Base-by-base conservation (phyloP, 2,113 vertebrate species). In the Melanerpes formicivorus region DNA sequence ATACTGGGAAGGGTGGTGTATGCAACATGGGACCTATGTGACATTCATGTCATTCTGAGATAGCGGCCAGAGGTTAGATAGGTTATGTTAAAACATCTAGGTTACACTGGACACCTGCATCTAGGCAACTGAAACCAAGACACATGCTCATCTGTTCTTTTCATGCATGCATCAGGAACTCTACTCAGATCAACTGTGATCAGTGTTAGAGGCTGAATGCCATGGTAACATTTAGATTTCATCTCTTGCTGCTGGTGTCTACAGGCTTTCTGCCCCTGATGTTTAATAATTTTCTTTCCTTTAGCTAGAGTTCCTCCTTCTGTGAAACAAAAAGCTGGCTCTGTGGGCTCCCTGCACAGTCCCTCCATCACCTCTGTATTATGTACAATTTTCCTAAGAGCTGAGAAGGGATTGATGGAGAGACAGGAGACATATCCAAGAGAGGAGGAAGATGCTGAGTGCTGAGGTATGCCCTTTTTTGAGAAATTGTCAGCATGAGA, bases 401-500 rank as follows among this genome's bases (percentile, higher is more conserved):
- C 78, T 34, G 32, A 60, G 25, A 21, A 87, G 27, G 27, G 64
- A 91, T 21, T 27, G 59, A 58, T 90, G 87, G 75, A 84, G 67
- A 87, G 32, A 80, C 30, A 42, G 81, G 56, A 92, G 64, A 82
- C 54, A 21, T 18, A 87, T 60, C 42, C 44, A 81, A 18, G 52
- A 77, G 64, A 13, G 34, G 72, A 91, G 52, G 44, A 92, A 82
- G 78, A 17, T 52, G 52, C n/a, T 66, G 78, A 87, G 32, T 87
- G 79, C 95, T 92, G 81, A 95, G 48, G 50, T 18, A 40, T 80
- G 84, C 25, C 50, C 23, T 87, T 87, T 85, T 94, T 74, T 80
- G 84, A 80, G 76, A 89, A 87, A 87, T 30, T 70, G 60, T 80
- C 56, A 40, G 75, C n/a, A 50, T 74, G 37, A 64, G 52, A 80